These are phyloP conservation scores for Rhynchomys soricoides DNA, from an alignment of 2,113 vertebrate genomes.

Conservation along the genomic window DNA sequence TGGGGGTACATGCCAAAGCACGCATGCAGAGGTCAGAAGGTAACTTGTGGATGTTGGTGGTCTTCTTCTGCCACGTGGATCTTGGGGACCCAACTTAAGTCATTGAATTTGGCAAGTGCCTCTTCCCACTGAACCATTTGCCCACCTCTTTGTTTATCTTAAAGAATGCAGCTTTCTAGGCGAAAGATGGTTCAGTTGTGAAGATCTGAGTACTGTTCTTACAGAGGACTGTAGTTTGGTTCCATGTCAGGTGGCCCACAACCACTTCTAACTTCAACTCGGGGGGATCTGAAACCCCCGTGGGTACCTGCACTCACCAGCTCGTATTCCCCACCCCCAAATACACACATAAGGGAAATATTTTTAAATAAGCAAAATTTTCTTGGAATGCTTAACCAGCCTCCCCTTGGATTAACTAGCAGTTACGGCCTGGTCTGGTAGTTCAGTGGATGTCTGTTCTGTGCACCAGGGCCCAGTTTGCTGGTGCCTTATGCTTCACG, in stretches of 20 bases:
- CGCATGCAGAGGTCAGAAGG: not conserved
- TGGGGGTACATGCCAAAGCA: not conserved
- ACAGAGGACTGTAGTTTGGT: not conserved
- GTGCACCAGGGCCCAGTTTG: not conserved
- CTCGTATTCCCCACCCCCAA: rapidly evolving
- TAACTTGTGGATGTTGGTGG: not conserved
- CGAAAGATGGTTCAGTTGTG: not conserved
- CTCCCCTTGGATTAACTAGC: not conserved
- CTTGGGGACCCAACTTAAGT: not conserved
- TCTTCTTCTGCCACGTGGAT: not conserved
- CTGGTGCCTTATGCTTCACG: not conserved
- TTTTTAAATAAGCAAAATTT: not conserved
- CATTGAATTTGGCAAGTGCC: not conserved
- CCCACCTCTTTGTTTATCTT: not conserved
- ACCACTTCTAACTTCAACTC: not conserved
- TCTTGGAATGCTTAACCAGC: not conserved
- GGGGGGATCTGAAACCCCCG: not conserved
- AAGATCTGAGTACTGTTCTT: not conserved
- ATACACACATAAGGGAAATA: not conserved
- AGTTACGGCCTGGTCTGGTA: not conserved
- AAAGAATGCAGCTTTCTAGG: not conserved
- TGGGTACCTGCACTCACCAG: not conserved
- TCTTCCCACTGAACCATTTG: not conserved
- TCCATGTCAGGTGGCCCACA: not conserved
- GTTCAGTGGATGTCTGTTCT: not conserved